Evolutionary conservation across 2,797 vertebrate genomes (phyloP).

Genomic region (Apogon hyalosoma): DNA sequence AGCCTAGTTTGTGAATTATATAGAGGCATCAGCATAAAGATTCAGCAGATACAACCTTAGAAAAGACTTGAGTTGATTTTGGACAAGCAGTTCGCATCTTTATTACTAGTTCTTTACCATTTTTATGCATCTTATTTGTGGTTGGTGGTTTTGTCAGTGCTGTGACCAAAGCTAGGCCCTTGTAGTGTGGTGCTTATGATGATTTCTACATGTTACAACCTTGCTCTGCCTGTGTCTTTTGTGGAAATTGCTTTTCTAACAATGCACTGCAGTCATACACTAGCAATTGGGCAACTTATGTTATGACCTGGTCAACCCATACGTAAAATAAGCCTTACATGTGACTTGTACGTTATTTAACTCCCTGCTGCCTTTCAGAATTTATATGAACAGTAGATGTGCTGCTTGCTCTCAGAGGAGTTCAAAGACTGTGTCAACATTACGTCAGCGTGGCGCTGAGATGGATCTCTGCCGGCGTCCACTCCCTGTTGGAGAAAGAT

Average conservation of each 20-base stretch:
- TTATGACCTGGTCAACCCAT: not conserved
- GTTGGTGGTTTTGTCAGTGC: too few species aligned
- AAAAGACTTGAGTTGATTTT: too few species aligned
- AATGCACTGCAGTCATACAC: not conserved
- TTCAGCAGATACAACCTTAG: too few species aligned
- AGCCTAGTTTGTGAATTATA: too few species aligned
- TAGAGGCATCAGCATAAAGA: too few species aligned
- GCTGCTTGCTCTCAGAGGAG: slow-evolving; percentile 27
- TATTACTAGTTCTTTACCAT: too few species aligned
- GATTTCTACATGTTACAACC: too few species aligned
- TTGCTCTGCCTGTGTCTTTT: not conserved
- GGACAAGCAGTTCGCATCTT: too few species aligned
- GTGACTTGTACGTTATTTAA: slow-evolving; percentile 7
- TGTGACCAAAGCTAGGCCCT: too few species aligned
- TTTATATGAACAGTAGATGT: slow-evolving; percentile 17
- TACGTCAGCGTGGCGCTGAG: slow-evolving; percentile 35
- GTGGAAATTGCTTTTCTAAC: slow-evolving; percentile 6
- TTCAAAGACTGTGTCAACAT: slow-evolving; percentile 50
- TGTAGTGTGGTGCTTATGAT: too few species aligned
- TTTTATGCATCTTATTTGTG: too few species aligned
- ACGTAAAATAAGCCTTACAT: slow-evolving; percentile 18
- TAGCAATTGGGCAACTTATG: not conserved
- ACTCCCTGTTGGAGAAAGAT: slow-evolving; percentile 15
- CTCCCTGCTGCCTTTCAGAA: slow-evolving; percentile 22
- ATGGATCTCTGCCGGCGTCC: slow-evolving; percentile 27